Percentiles rank a stretch among this genome's conserved stretches.
phyloP scores from a whole-genome alignment of 1,140 invertebrate genomes.

The Elymnias hypermnestra region DNA sequence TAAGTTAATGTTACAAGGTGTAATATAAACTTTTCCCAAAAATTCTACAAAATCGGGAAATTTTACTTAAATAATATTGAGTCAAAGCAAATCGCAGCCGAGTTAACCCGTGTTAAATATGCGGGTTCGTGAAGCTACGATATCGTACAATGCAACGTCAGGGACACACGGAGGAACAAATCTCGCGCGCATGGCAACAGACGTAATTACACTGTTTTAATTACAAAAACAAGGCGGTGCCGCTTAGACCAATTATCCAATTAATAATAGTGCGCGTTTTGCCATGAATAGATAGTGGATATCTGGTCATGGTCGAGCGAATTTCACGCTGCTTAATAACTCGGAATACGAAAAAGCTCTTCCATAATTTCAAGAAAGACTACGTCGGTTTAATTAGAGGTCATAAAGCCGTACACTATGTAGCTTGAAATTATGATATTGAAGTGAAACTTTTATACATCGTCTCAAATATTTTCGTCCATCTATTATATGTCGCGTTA shows the following conservation, averaged over 20 bases:
- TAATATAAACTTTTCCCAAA: too few species aligned
- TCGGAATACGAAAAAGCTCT: conserved; percentile 5
- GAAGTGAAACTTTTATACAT: too few species aligned
- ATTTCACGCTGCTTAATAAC: conserved; percentile 25
- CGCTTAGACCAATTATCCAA: conserved; percentile 36
- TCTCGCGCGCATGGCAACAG: conserved; percentile 24
- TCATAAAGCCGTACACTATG: too few species aligned
- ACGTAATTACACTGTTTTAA: conserved; percentile 26
- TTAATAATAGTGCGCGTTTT: conserved; percentile 39
- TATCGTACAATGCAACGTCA: conserved; percentile 6
- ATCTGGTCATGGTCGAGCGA: conserved; percentile 35
- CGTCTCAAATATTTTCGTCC: too few species aligned
- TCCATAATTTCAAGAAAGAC: conserved; percentile 3
- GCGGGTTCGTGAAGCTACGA: conserved; percentile 13
- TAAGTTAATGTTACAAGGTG: too few species aligned
- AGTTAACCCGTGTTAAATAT: too few species aligned
- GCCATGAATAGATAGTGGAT: conserved; percentile 34
- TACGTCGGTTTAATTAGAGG: not conserved
- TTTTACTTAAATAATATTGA: too few species aligned
- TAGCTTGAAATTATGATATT: too few species aligned
- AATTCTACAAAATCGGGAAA: too few species aligned
- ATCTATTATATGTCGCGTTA: too few species aligned
- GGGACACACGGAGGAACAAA: conserved; percentile 13
- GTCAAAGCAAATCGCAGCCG: too few species aligned
- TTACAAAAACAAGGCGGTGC: conserved; percentile 30